Conservation (phyloP, 2,797 vertebrate genomes). For the Sylvilagus floridanus region DNA sequence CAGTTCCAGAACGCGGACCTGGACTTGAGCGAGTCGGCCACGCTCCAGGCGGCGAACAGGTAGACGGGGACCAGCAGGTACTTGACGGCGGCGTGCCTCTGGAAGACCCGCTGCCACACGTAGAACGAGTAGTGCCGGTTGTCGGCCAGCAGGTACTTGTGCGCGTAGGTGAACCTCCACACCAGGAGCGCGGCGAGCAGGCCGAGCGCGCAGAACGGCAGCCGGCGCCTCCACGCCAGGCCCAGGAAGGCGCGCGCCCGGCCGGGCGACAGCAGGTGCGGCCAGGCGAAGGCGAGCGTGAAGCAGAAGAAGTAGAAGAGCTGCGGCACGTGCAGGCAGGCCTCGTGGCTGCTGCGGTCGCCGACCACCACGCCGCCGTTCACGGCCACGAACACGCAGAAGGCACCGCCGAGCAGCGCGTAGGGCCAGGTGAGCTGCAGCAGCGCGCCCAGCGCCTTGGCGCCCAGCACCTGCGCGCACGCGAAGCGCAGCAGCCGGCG, state of each 20-base stretch:
- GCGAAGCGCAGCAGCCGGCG: slow-evolving; percentile 89
- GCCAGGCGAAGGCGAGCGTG: slow-evolving; percentile 92
- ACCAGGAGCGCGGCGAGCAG: slow-evolving; percentile 89
- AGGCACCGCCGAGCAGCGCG: slow-evolving; percentile 85
- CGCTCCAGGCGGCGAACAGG: slow-evolving; percentile 95
- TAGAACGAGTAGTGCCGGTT: slow-evolving; percentile 98
- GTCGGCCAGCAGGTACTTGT: slow-evolving; percentile 96
- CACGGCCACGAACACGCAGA: slow-evolving; percentile 90
- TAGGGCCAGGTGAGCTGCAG: slow-evolving; percentile 93
- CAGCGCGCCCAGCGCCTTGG: slow-evolving; percentile 87
- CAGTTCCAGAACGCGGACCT: slow-evolving; percentile 95
- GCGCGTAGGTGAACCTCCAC: slow-evolving; percentile 96
- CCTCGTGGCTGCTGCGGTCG: slow-evolving; percentile 94
- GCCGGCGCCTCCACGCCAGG: slow-evolving; percentile 88
- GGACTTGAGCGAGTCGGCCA: slow-evolving; percentile 92
- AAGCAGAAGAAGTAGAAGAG: slow-evolving; percentile 97
- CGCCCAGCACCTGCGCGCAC: slow-evolving; percentile 86
- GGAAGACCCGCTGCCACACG: slow-evolving; percentile 95
- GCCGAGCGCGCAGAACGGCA: slow-evolving; percentile 87
- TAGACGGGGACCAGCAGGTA: slow-evolving; percentile 94
- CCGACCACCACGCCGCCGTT: slow-evolving; percentile 97
- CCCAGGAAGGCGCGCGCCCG: slow-evolving; percentile 90
- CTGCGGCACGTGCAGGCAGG: slow-evolving; percentile 95
- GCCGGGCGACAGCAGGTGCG: slow-evolving; percentile 89
- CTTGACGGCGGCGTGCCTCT: slow-evolving; percentile 91